Evolutionary conservation across 1,140 invertebrate species (phyloP).

Genomic region (Neelides sp.): DNA sequence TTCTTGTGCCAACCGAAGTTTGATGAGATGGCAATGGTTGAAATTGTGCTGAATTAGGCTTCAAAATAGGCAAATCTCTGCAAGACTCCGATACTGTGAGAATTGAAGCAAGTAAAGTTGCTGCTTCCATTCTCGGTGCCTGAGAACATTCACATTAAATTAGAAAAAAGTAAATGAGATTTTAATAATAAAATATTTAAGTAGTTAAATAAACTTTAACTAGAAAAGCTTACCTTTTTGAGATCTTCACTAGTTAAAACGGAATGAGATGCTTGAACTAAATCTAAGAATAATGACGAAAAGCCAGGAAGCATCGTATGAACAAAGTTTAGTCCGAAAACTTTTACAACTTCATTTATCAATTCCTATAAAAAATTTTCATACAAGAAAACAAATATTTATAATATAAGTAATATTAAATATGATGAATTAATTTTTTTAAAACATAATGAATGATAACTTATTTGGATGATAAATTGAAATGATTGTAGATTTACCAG

Average conservation of each 20-base stretch:
- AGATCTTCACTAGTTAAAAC: constrained; percentile 70
- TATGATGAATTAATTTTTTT: too few species aligned
- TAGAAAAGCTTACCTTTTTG: constrained; percentile 44
- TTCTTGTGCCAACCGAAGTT: too few species aligned
- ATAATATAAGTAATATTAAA: constrained; percentile 14
- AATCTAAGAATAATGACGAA: constrained; percentile 72
- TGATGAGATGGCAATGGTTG: constrained; percentile 52
- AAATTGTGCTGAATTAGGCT: constrained; percentile 56
- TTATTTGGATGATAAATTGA: constrained; percentile 5
- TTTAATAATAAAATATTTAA: constrained; percentile 2
- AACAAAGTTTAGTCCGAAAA: constrained; percentile 68
- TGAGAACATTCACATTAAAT: background rate
- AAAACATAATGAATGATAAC: too few species aligned
- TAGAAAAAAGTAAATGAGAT: background rate
- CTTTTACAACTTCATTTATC: constrained; percentile 51
- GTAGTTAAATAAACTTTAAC: background rate
- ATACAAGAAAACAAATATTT: constrained; percentile 8
- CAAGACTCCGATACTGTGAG: constrained; percentile 65
- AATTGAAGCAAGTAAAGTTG: constrained; percentile 77
- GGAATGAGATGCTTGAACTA: constrained; percentile 76
- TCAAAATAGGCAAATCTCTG: constrained; percentile 63
- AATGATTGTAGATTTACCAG: constrained; percentile 36
- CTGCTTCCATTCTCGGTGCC: constrained; percentile 49
- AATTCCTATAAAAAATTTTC: constrained; percentile 40
- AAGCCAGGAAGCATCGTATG: constrained; percentile 77